Evolutionary conservation across 2,888 invertebrate genomes (phyloP).

Genomic region (Fissipunctia ypsillon): DNA sequence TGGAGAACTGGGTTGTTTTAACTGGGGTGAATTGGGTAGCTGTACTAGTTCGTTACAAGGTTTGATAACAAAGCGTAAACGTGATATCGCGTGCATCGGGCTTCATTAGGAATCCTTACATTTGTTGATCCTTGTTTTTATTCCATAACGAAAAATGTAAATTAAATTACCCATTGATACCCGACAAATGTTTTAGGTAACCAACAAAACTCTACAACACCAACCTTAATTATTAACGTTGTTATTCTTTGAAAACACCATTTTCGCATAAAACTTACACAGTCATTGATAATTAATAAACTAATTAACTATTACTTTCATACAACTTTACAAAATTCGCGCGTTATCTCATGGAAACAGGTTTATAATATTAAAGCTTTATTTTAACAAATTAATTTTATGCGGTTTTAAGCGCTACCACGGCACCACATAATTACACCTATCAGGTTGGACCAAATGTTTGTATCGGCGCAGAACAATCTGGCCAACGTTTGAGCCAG

Average conservation of each 20-base stretch:
- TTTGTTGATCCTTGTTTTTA: not conserved
- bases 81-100: too few relatives aligned
- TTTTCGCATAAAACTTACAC: not conserved
- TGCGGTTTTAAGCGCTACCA: not conserved
- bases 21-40: not conserved
- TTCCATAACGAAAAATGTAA: not conserved
- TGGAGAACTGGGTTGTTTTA: not conserved
- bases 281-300: not conserved
- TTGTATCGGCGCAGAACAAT: not conserved
- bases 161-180: too few relatives aligned
- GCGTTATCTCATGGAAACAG: slow-evolving; percentile 33
- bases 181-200: too few relatives aligned
- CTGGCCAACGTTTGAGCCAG: slow-evolving; percentile 1
- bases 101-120: not conserved
- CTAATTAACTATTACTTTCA: not conserved
- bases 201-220: too few relatives aligned
- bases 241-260: not conserved
- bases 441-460: slow-evolving; percentile 5
- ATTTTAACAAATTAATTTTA: slow-evolving; percentile 27
- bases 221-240: not conserved
- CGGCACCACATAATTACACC: not conserved
- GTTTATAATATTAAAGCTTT: slow-evolving; percentile 23
- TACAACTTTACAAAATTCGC: not conserved
- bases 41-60: not conserved
- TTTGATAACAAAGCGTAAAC: not conserved